phyloP scores from a whole-genome alignment of 2,113 vertebrate genomes.

The Peucedramus taeniatus region DNA sequence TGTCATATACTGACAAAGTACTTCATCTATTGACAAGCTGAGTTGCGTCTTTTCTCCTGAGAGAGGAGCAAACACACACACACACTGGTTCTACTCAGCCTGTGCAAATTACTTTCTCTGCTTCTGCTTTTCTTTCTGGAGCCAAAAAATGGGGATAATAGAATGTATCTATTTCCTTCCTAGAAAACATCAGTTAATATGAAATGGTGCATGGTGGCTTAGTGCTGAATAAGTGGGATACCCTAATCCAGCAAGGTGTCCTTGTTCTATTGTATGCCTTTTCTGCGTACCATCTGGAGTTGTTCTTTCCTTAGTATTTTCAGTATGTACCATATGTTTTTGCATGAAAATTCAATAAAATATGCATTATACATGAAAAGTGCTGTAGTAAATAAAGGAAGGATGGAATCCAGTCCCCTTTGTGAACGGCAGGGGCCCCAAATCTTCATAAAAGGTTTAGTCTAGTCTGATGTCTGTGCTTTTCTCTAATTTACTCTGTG shows the following conservation, averaged over 20 bases:
- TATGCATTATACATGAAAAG: conserved; percentile 62
- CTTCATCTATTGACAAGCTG: background rate
- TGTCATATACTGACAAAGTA: background rate
- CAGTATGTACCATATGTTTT: conserved; percentile 65
- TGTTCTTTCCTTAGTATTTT: conserved; percentile 62
- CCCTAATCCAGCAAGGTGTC: conserved; percentile 56
- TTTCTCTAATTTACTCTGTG: conserved; percentile 31
- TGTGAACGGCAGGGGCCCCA: conserved; percentile 45
- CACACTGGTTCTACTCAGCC: background rate
- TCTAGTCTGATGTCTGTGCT: conserved; percentile 51
- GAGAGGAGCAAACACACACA: background rate
- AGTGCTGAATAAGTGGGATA: conserved; percentile 46
- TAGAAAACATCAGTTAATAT: conserved; percentile 45
- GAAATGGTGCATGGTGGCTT: conserved; percentile 50
- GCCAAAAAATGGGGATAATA: conserved; percentile 1
- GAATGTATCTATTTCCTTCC: conserved; percentile 46
- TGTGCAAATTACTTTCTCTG: background rate
- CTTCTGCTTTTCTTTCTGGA: background rate
- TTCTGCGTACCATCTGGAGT: conserved; percentile 62
- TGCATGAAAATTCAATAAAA: conserved; percentile 66
- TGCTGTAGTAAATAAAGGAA: conserved; percentile 57
- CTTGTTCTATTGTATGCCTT: conserved; percentile 43
- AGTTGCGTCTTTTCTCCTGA: background rate
- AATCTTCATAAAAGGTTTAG: conserved; percentile 59
- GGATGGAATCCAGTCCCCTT: conserved; percentile 32